These are phyloP conservation scores for Varecia variegata DNA, from an alignment of 2,797 vertebrate species.

Conservation along the genomic window DNA sequence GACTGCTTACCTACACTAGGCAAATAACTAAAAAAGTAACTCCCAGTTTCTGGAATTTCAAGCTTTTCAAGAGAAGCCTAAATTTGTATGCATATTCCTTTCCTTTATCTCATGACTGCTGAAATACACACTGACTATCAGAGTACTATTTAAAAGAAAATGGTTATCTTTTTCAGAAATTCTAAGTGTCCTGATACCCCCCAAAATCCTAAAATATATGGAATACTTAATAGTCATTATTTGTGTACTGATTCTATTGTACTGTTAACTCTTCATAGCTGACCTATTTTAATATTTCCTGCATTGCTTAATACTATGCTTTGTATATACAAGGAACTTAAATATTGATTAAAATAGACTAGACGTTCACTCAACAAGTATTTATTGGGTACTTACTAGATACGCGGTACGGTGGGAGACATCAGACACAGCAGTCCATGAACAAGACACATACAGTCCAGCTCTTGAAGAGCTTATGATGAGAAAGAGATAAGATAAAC, in stretches of 20 bases:
- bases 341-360: background rate
- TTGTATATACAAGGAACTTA: background rate
- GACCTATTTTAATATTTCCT: background rate
- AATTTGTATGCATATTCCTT: background rate
- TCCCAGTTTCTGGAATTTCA: constrained; percentile 25
- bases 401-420: background rate
- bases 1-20: background rate
- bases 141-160: constrained; percentile 8
- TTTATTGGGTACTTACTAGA: background rate
- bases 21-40: background rate
- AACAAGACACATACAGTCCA: background rate
- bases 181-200: background rate
- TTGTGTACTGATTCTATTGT: background rate
- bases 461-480: background rate
- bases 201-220: background rate
- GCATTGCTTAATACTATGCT: background rate
- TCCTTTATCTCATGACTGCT: constrained; percentile 10
- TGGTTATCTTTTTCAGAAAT: constrained; percentile 5
- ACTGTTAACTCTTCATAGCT: background rate
- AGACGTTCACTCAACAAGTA: background rate
- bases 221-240: background rate
- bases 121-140: background rate
- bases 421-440: background rate
- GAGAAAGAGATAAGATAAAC: background rate
- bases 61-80: background rate